Percentiles rank a stretch among this genome's conserved stretches.
phyloP scores from a whole-genome alignment of 2,888 invertebrate species.

The Diarsia dahlii region DNA sequence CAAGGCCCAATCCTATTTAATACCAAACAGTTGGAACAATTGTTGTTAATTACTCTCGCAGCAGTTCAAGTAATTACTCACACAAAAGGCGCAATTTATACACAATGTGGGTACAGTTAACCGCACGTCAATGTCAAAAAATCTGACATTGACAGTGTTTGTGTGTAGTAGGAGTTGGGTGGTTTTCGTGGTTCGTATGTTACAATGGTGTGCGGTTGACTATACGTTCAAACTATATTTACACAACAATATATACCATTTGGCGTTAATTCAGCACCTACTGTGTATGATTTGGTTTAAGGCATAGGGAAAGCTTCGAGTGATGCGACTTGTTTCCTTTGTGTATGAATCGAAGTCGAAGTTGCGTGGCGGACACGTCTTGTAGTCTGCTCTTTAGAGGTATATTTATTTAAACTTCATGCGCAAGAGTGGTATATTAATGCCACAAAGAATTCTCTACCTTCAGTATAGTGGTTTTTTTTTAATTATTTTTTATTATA shows the following conservation, averaged over 20 bases:
- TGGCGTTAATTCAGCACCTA: slow-evolving; percentile 5
- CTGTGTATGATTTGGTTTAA: not conserved
- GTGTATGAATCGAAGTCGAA: not conserved
- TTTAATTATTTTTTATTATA: no score
- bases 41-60: slow-evolving; percentile 22
- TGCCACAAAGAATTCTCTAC: no score
- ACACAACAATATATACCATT: not conserved
- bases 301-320: not conserved
- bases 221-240: not conserved
- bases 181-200: not conserved
- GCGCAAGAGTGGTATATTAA: no score
- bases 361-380: not conserved
- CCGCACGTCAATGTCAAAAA: not conserved
- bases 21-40: slow-evolving; percentile 8
- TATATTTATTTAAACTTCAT: no score
- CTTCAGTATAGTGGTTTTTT: no score
- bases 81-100: slow-evolving; percentile 10
- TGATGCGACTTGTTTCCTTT: not conserved
- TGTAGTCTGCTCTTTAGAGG: not conserved
- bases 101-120: slow-evolving; percentile 11
- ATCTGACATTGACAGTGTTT: not conserved
- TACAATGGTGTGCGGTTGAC: not conserved
- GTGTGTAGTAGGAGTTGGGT: not conserved
- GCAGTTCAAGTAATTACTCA: slow-evolving; percentile 21
- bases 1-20: not conserved